Evolutionary conservation across 2,113 vertebrate species (phyloP).

Genomic region (Silurus asotus): DNA sequence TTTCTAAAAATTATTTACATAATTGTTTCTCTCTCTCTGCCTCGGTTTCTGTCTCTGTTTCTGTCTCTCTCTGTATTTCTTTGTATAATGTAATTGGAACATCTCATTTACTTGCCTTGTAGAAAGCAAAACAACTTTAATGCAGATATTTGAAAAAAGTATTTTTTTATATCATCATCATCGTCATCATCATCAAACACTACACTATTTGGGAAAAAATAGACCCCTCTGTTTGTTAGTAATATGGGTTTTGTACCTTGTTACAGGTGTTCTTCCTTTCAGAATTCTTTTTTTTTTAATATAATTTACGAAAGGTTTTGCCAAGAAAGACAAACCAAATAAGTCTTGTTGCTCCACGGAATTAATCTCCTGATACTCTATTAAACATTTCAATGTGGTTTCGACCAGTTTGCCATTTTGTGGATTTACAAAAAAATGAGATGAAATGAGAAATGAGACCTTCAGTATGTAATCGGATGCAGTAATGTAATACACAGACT

Average conservation of each 20-base stretch:
- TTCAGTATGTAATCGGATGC: constrained; percentile 29
- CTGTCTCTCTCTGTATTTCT: background rate
- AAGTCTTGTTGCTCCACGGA: background rate
- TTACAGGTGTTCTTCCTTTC: background rate
- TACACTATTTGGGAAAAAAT: background rate
- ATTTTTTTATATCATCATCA: background rate
- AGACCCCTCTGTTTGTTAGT: background rate
- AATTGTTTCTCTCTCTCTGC: constrained; percentile 78
- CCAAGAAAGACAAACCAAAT: background rate
- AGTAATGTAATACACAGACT: constrained; percentile 40
- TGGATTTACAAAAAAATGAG: constrained; percentile 6
- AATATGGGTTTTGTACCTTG: background rate
- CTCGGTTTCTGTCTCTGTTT: constrained; percentile 41
- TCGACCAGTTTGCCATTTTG: constrained; percentile 16
- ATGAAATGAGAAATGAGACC: background rate
- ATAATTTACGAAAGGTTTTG: background rate
- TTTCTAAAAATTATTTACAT: constrained; percentile 82
- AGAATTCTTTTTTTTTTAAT: too few species aligned
- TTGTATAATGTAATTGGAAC: constrained; percentile 10
- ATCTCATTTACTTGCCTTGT: constrained; percentile 27
- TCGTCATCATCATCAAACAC: background rate
- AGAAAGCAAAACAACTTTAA: background rate
- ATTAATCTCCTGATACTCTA: background rate
- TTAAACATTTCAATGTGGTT: constrained; percentile 17
- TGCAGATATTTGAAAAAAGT: background rate